Evolutionary conservation across 2,797 vertebrate genomes (phyloP).

Genomic region (Lutjanus campechanus): DNA sequence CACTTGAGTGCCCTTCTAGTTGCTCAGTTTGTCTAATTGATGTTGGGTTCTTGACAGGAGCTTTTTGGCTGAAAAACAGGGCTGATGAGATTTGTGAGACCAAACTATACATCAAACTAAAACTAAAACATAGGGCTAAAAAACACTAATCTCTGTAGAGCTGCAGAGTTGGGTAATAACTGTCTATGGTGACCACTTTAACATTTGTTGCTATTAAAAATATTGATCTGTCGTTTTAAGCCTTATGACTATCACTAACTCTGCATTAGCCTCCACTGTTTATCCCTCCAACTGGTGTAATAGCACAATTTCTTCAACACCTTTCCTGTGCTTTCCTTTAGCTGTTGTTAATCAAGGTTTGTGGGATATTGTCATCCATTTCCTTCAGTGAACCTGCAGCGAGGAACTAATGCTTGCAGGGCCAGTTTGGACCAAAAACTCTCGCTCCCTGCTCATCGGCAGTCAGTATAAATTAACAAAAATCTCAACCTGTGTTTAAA

Average conservation of each 20-base stretch:
- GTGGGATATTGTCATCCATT: background rate
- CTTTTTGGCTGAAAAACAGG: background rate
- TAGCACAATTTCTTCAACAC: background rate
- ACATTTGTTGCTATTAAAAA: background rate
- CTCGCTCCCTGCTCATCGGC: background rate
- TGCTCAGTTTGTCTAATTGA: background rate
- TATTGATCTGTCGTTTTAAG: background rate
- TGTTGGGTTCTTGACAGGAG: background rate
- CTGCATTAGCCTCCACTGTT: rapidly evolving
- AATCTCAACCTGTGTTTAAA: background rate
- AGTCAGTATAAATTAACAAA: background rate
- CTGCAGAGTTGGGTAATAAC: background rate
- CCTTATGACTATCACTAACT: background rate
- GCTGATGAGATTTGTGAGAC: background rate
- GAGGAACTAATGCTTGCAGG: background rate
- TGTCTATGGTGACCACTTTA: background rate
- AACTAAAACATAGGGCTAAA: background rate
- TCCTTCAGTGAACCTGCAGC: background rate
- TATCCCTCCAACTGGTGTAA: background rate
- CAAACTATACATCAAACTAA: background rate
- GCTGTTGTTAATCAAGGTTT: background rate
- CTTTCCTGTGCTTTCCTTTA: background rate
- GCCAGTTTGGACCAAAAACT: background rate
- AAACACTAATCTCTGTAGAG: too few relatives aligned
- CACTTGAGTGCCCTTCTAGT: too few relatives aligned